Conservation (phyloP, 2,797 vertebrate genomes). For the Hylomyscus alleni region DNA sequence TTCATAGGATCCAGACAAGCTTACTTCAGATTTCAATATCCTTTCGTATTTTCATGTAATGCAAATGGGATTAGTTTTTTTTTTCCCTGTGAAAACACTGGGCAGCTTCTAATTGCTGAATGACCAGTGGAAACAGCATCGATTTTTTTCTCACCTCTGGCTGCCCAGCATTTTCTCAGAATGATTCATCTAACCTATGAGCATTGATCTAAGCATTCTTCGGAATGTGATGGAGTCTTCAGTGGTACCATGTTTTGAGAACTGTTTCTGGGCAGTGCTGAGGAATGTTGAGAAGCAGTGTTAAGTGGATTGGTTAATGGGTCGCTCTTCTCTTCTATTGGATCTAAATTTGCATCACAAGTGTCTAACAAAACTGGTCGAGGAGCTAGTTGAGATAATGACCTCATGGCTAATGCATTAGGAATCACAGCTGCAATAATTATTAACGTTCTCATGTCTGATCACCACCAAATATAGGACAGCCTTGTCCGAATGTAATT, state of each 20-base stretch:
- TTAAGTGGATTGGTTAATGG: constrained; percentile 36
- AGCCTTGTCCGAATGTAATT: constrained; percentile 45
- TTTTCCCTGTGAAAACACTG: neutral
- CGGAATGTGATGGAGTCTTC: neutral
- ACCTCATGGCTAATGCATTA: constrained; percentile 10
- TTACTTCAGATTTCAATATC: neutral
- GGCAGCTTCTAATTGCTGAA: neutral
- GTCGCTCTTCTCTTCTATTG: constrained; percentile 6
- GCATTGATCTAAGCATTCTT: neutral
- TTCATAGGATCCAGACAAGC: neutral
- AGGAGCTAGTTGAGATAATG: constrained; percentile 40
- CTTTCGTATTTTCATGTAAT: neutral
- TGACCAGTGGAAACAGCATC: neutral
- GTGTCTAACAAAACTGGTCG: constrained; percentile 60
- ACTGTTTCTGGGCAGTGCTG: neutral
- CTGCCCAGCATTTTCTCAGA: neutral
- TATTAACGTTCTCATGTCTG: constrained; percentile 31
- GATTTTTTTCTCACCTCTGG: neutral
- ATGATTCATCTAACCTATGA: neutral
- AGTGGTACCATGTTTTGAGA: neutral
- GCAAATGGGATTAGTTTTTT: neutral
- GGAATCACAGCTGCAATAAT: constrained; percentile 51
- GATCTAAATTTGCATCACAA: constrained; percentile 16
- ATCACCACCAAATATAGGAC: constrained; percentile 53
- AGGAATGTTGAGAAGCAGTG: neutral